phyloP scores from a whole-genome alignment of 2,888 invertebrate species.

The Ophion obscuratus region DNA sequence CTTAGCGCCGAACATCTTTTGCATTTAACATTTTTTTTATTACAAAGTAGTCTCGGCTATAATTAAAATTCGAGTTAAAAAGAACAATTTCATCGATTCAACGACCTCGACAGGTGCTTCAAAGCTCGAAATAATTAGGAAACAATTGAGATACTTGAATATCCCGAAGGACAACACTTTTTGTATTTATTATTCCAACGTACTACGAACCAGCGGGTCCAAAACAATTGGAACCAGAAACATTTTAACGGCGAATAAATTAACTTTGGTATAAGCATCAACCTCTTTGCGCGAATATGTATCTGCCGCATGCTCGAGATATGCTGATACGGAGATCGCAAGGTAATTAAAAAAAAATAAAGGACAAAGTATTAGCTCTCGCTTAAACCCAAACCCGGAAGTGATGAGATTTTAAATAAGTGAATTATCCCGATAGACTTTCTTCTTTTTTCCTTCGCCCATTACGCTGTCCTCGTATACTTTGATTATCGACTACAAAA shows the following conservation, averaged over 20 bases:
- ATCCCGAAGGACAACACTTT: background rate
- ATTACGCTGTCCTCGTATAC: background rate
- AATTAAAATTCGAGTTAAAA: background rate
- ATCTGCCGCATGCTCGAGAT: background rate
- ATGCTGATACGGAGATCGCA: background rate
- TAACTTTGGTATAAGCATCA: background rate
- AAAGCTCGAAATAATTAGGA: background rate
- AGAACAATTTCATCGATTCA: background rate
- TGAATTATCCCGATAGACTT: background rate
- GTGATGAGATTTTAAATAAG: background rate
- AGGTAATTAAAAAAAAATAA: slow-evolving; percentile 1
- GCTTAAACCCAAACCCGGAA: background rate
- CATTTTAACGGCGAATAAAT: background rate
- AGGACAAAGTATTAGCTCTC: background rate
- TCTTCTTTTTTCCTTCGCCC: background rate
- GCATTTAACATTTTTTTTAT: background rate
- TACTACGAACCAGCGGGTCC: too few species aligned
- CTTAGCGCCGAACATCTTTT: background rate
- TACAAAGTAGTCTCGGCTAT: background rate
- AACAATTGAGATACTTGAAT: background rate
- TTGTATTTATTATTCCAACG: background rate
- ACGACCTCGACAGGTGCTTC: background rate
- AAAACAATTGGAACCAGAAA: background rate
- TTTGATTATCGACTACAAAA: slow-evolving; percentile 18
- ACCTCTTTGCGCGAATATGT: background rate